These are phyloP conservation scores for Xenentodon cancila DNA, from an alignment of 2,797 vertebrate species.

Conservation along the genomic window DNA sequence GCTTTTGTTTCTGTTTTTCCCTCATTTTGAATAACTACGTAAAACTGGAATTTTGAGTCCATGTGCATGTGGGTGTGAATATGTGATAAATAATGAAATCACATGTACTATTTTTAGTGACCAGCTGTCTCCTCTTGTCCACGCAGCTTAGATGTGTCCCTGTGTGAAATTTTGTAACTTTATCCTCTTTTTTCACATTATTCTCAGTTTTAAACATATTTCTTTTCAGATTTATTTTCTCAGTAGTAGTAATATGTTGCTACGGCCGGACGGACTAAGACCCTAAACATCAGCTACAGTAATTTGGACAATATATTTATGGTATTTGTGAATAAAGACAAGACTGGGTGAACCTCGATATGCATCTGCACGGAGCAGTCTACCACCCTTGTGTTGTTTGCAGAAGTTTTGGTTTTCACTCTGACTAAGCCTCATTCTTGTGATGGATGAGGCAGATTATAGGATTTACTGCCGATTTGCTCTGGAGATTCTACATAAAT, in stretches of 20 bases:
- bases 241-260: constrained; percentile 13
- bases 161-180: constrained; percentile 15
- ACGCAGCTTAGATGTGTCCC: too few species aligned
- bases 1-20: neutral
- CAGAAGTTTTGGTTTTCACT: constrained; percentile 44
- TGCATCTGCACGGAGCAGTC: constrained; percentile 11
- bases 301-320: constrained; percentile 40
- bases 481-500: constrained; percentile 37
- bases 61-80: constrained; percentile 6
- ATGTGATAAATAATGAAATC: constrained; percentile 57
- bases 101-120: constrained; percentile 52
- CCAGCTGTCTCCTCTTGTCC: constrained; percentile 45
- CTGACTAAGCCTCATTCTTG: constrained; percentile 39
- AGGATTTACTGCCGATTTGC: constrained; percentile 68
- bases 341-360: constrained; percentile 22
- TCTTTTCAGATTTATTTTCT: neutral
- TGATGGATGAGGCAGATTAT: constrained; percentile 76
- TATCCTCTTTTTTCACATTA: neutral
- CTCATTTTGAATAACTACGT: constrained; percentile 13
- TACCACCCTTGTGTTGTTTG: constrained; percentile 24
- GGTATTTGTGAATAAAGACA: constrained; percentile 30
- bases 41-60: constrained; percentile 19
- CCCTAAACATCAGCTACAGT: constrained; percentile 21
- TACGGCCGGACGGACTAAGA: constrained; percentile 27
- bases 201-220: neutral